A percentile compares a stretch with the other conserved stretches of the same genome.
phyloP scores from a whole-genome alignment of 2,888 invertebrate genomes.

The Scaptomyza reducta region DNA sequence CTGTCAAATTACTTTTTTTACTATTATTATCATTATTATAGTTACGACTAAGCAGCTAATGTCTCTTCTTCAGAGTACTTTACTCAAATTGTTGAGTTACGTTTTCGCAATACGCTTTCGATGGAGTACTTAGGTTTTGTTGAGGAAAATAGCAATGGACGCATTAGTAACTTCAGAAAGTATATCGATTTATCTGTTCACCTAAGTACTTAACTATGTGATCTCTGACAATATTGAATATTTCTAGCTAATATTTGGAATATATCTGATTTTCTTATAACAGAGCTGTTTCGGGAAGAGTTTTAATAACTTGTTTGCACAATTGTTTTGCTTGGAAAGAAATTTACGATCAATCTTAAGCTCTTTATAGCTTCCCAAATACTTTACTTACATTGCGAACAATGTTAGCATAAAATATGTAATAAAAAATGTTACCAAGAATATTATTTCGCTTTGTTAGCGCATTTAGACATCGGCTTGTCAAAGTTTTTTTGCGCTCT shows the following conservation, averaged over 20 bases:
- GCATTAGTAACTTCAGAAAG: too few species aligned
- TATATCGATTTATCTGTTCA: too few species aligned
- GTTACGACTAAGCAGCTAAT: constrained; percentile 26
- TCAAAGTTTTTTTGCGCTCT: neutral
- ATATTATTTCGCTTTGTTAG: neutral
- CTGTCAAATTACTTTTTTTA: constrained; percentile 18
- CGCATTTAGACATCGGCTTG: neutral
- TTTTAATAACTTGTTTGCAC: neutral
- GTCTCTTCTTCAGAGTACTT: neutral
- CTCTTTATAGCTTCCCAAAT: too few species aligned
- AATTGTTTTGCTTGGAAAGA: neutral
- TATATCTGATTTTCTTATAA: neutral
- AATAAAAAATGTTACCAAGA: too few species aligned
- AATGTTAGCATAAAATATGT: too few species aligned
- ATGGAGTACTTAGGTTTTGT: neutral
- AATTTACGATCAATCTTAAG: neutral
- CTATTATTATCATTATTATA: constrained; percentile 22
- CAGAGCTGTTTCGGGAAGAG: too few species aligned
- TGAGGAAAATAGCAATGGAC: too few species aligned
- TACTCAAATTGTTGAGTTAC: neutral
- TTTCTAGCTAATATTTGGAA: neutral
- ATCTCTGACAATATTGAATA: neutral
- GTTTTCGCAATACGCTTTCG: neutral
- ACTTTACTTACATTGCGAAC: too few species aligned
- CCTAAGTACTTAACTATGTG: neutral